Conservation (phyloP, 2,113 vertebrate genomes). For the Leptosomus discolor region DNA sequence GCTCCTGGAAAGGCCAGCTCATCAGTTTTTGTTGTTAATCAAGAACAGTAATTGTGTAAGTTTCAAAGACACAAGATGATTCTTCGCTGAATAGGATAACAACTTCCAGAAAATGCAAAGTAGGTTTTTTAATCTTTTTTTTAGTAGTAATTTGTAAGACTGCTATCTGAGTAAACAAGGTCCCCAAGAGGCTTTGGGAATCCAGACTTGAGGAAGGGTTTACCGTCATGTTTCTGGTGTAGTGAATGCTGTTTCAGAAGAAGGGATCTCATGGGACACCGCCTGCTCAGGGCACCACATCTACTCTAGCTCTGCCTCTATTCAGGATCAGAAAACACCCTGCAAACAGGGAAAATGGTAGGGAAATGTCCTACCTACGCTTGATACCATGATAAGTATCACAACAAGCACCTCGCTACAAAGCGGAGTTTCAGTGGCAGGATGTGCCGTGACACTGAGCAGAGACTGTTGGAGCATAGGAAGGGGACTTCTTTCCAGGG, state of each 20-base stretch:
- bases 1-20: slow-evolving; percentile 73
- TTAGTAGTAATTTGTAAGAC: slow-evolving; percentile 32
- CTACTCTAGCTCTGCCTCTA: neutral
- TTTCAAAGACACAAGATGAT: slow-evolving; percentile 62
- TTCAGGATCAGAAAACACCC: neutral
- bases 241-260: neutral
- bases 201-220: neutral
- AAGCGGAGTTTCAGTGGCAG: neutral
- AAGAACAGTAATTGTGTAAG: slow-evolving; percentile 75
- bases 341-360: neutral
- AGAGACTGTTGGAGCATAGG: neutral
- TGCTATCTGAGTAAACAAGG: slow-evolving; percentile 28
- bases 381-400: neutral
- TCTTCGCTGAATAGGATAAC: slow-evolving; percentile 74
- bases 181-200: neutral
- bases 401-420: neutral
- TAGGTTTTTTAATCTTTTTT: neutral
- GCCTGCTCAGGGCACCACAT: fast-evolving
- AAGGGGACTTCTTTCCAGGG: neutral
- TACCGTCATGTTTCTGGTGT: neutral
- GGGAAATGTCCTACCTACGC: neutral
- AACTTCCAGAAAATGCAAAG: slow-evolving; percentile 67
- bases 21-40: slow-evolving; percentile 81
- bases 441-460: fast-evolving
- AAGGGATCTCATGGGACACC: neutral